A percentile compares a stretch with the other conserved stretches of the same genome.
These are phyloP conservation scores for Drosophila yooni DNA, from an alignment of 2,888 invertebrate species.

Conservation along the genomic window DNA sequence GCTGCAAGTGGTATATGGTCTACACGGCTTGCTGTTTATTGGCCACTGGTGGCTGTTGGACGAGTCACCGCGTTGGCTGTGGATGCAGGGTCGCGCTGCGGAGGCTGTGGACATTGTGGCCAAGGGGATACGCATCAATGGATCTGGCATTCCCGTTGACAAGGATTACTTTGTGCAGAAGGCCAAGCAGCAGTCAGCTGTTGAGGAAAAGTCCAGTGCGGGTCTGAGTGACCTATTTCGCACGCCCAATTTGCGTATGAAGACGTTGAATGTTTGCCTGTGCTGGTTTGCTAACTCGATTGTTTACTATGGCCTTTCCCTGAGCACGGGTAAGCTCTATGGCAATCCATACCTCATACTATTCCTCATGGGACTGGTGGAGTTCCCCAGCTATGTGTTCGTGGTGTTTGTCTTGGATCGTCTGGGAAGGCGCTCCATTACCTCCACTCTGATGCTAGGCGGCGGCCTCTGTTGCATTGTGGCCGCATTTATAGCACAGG, in stretches of 20 bases:
- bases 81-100: constrained; percentile 91
- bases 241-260: constrained; percentile 91
- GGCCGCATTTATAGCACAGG: constrained; percentile 89
- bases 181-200: constrained; percentile 84
- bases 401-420: constrained; percentile 90
- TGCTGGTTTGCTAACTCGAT: constrained; percentile 96
- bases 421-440: constrained; percentile 90
- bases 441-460: constrained; percentile 91
- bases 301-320: constrained; percentile 93
- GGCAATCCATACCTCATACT: constrained; percentile 92
- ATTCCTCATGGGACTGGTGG: constrained; percentile 92
- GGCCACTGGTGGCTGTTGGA: constrained; percentile 95
- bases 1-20: constrained; percentile 92
- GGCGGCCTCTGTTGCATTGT: constrained; percentile 92
- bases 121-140: constrained; percentile 91
- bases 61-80: constrained; percentile 95
- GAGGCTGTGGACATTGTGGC: constrained; percentile 91
- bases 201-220: constrained; percentile 85
- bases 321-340: constrained; percentile 92
- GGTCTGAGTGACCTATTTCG: constrained; percentile 91
- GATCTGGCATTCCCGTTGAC: constrained; percentile 88
- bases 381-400: constrained; percentile 91
- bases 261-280: constrained; percentile 92
- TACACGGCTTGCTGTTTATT: constrained; percentile 90
- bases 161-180: constrained; percentile 88